Evolutionary conservation across 2,888 invertebrate genomes (phyloP), one percentile per base, ranked within the genome.

Genomic region (Leucania comma): DNA sequence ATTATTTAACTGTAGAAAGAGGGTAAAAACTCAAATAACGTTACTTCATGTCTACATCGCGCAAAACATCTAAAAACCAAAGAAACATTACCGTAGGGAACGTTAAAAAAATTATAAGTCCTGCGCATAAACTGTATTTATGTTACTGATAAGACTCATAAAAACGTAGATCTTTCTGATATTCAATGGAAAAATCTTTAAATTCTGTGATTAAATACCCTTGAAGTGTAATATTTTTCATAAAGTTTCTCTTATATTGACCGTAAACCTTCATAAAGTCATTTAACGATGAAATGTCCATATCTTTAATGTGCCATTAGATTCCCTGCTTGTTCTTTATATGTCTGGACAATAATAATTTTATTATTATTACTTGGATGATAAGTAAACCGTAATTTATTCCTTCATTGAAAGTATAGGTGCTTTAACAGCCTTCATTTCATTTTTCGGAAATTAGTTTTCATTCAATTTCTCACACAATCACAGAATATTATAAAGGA

Each of bases 291-390:
- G 83, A 88, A 91, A 89, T 85, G 88, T 86, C 89, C 90, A 90
- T 91, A 92, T 90, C 83, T 93, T 94, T 93, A 92, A 94, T 92
- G 92, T 88, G 83, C 91, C 88, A 91, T 94, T 91, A 91, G 84
- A 88, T 87, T 81, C 82, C 80, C 78, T 88, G 80, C 88, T 90
- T 88, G 86, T 89, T 78, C 87, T 90, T 90, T 91, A 89, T 90
- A 89, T 79, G 83, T 87, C 82, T 87, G 87, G 87, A 86, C 87
- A 88, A 75, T 89, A 88, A 89, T 83, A 67, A 85, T 90, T 93
- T 92, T 92, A 92, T 89, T 90, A 90, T 90, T 90, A 92, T 90
- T 88, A 87, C 90, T 71, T 50, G 70, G 78, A 72, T 87, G 89
- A 91, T 92, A 90, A 91, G 85, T 87, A 85, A 77, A 72, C 78